These are phyloP conservation scores for Danio albolineatus DNA, from an alignment of 2,797 vertebrate species.

Conservation along the genomic window DNA sequence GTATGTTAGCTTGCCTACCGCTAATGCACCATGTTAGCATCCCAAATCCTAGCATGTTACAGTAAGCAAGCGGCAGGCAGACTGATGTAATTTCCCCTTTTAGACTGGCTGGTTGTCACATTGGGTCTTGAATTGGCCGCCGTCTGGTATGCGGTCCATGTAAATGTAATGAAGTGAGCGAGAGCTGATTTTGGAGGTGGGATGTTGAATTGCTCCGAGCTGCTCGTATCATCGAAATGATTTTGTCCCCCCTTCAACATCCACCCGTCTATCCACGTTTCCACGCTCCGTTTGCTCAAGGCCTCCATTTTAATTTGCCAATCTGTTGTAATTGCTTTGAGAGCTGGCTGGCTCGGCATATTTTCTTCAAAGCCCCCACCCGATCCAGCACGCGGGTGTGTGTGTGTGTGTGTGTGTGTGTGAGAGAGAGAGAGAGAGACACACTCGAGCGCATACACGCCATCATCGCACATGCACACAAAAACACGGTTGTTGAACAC, in stretches of 20 bases:
- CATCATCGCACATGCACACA: conserved; percentile 5
- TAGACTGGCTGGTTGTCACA: neutral
- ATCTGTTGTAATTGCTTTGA: conserved; percentile 85
- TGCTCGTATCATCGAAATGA: conserved; percentile 11
- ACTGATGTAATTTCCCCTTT: neutral
- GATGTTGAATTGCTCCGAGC: conserved; percentile 41
- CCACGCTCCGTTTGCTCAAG: conserved; percentile 69
- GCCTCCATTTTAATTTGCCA: conserved; percentile 85
- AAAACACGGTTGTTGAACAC: conserved; percentile 48
- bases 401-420: conserved; percentile 58
- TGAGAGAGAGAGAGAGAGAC: conserved; percentile 52
- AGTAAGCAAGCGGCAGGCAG: neutral
- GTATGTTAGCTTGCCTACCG: no score
- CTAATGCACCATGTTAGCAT: neutral
- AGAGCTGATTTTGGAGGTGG: conserved; percentile 38
- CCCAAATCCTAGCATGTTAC: neutral
- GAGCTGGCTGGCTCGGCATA: conserved; percentile 75
- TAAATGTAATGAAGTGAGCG: conserved; percentile 64
- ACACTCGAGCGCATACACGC: conserved; percentile 51
- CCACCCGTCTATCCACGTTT: conserved; percentile 57
- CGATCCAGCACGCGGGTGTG: conserved; percentile 30
- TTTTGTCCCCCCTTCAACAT: conserved; percentile 17
- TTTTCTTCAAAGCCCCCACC: conserved; percentile 58
- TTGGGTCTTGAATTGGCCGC: neutral
- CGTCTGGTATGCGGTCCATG: neutral